Evolutionary conservation across 1,140 invertebrate species (phyloP), one percentile per base, ranked within the genome.

Genomic region (Drosophila teissieri): DNA sequence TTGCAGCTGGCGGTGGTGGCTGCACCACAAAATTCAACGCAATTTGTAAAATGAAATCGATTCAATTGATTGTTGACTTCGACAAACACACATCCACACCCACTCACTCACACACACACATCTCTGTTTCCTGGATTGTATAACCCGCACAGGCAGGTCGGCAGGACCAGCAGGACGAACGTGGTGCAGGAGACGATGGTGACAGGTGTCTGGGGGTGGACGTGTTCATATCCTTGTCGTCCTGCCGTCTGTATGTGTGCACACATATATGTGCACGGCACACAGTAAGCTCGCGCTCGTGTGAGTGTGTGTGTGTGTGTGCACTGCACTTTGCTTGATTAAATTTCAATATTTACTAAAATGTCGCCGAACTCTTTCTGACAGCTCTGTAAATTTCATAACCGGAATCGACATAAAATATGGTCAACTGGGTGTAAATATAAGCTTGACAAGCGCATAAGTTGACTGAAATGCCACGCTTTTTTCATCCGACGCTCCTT

Each of bases 301-400:
- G 4, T 8, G 24, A 3, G 19, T 19, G 19, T 2, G 19, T 2
- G 46, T 34, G 42, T 58, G 53, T 82, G 72, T 51, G 58, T 73
- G 63, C 65, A 74, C 65, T 89, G 84, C 84, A 89, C 84, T 89
- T 89, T 89, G 73, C 84, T 89, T 89, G 85, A 89, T 89, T 89
- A 89, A 89, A 90, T 89, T 89, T 89, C 84, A 89, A 89, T 89
- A 89, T 89, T 89, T 89, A 89, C 84, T 90, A 89, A 89, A 89
- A 89, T 89, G 84, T 89, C 84, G 84, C 85, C 82, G 84, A 89
- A 89, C 84, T 89, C 84, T 89, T 89, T 90, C 79, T 89, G 84
- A 89, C 84, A 89, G 80, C 84, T 84, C 80, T 90, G 84, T 84
- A 89, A 89, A 89, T 90, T 89, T 80, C 84, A 89, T 89, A 89